phyloP scores from a whole-genome alignment of 2,888 invertebrate species.

The Sinodicranocentrus sp. region DNA sequence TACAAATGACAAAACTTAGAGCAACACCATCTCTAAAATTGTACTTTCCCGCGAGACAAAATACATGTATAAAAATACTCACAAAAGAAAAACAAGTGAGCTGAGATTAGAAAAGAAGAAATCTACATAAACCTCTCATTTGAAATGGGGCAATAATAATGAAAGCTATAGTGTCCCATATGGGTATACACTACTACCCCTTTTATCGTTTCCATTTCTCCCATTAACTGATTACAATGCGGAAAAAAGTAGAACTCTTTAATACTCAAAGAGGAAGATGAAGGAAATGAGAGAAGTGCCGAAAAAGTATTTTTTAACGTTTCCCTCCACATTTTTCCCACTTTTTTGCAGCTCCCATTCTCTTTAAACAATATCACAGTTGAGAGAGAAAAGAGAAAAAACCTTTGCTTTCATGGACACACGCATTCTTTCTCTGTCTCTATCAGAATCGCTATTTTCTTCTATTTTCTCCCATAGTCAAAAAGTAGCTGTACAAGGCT shows the following conservation, averaged over 20 bases:
- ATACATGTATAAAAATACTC: not conserved
- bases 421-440: slow-evolving; percentile 8
- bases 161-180: not conserved
- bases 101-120: slow-evolving; percentile 8
- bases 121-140: slow-evolving; percentile 12
- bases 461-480: not conserved
- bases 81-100: not conserved
- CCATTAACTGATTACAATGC: slow-evolving; percentile 67
- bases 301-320: not conserved
- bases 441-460: slow-evolving; percentile 32
- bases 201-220: slow-evolving; percentile 59
- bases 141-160: slow-evolving; percentile 20
- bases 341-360: not conserved
- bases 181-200: slow-evolving; percentile 15
- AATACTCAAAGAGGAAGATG: not conserved
- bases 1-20: not conserved
- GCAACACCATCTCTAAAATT: not conserved
- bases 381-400: not conserved
- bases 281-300: not conserved
- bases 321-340: not conserved
- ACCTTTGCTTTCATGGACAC: slow-evolving; percentile 18
- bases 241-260: slow-evolving; percentile 28
- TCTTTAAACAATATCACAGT: not conserved
- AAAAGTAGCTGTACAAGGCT: slow-evolving; percentile 14
- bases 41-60: not conserved